Evolutionary conservation across 1,140 invertebrate genomes (phyloP), one percentile per base, ranked within the genome.

Genomic region (Leptinotarsa undecemlineata): DNA sequence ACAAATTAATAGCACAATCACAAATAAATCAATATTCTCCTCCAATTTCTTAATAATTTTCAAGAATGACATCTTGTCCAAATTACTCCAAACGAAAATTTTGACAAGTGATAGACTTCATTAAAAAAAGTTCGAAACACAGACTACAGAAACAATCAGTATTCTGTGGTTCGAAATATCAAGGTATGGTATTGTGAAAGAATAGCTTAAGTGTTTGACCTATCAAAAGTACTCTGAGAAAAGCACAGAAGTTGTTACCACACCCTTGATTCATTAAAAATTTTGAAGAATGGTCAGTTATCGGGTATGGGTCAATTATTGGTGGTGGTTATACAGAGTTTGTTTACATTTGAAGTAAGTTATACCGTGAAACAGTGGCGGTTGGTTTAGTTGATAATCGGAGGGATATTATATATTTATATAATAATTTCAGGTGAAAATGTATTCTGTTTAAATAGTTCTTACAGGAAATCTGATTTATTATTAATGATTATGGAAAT

Each of bases 221-320:
- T 8, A 33, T 33, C 26, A 33, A 33, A 33, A 8, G 6, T 6
- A 26, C 26, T 4, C 4, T 23, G 23, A 23, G 3, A 23, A n/a
- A n/a, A n/a, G n/a, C 21, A 21, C 21, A 23, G 23, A 23, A 23
- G 23, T 4, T 0, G 23, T 23, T 23, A 23, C 3, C 23, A 23
- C 23, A 23, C 23, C 48, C 48, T 51, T 64, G 20, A 20, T n/a
- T 64, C 3, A 64, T 26, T 2, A 23, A 64, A 23, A 64, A 64
- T n/a, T 21, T 64, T 20, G 62, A 14, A 64, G 14, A 14, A 64
- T 64, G 62, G n/a, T 64, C n/a, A 64, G 62, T 64, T 64, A 64
- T 14, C 23, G 62, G 62, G 62, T 26, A 20, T 64, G 21, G 21
- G 3, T 23, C n/a, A n/a, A n/a, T n/a, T n/a, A n/a, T n/a, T n/a